Evolutionary conservation across 2,888 invertebrate species (phyloP).

Genomic region (Thecophora atra): DNA sequence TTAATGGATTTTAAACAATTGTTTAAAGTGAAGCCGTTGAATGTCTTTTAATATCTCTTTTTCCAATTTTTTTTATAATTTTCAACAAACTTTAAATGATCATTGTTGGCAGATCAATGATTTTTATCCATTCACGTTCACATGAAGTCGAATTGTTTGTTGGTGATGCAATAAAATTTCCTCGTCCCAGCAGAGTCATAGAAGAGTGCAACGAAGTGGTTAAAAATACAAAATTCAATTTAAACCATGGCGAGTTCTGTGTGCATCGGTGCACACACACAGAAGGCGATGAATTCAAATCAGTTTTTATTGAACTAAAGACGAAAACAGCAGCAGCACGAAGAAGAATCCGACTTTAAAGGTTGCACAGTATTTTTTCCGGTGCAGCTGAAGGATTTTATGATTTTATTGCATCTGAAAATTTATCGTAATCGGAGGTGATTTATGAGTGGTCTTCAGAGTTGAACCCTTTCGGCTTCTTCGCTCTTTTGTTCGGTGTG

Average conservation of each 20-base stretch:
- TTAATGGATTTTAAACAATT: too few species aligned
- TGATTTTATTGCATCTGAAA: conserved; percentile 26
- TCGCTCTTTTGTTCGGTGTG: background rate
- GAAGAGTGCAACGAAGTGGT: background rate
- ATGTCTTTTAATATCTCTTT: too few species aligned
- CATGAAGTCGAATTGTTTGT: conserved; percentile 1
- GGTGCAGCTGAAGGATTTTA: conserved; percentile 11
- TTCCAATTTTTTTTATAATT: too few species aligned
- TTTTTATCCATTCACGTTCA: background rate
- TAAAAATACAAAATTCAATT: too few species aligned
- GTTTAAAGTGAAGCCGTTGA: too few species aligned
- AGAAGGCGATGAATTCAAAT: conserved; percentile 34
- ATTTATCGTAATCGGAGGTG: conserved; percentile 29
- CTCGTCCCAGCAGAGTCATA: background rate
- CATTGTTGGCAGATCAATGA: too few species aligned
- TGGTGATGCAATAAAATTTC: conserved; percentile 34
- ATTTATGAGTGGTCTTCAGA: conserved; percentile 28
- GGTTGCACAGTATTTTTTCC: conserved; percentile 1
- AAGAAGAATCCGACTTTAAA: too few species aligned
- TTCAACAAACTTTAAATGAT: too few species aligned
- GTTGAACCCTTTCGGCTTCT: conserved; percentile 18
- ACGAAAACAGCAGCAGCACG: background rate
- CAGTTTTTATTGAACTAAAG: conserved; percentile 18
- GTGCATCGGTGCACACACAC: background rate
- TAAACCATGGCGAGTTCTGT: background rate